Conservation (phyloP, 1,140 invertebrate species). For the Rhopalosiphum padi region DNA sequence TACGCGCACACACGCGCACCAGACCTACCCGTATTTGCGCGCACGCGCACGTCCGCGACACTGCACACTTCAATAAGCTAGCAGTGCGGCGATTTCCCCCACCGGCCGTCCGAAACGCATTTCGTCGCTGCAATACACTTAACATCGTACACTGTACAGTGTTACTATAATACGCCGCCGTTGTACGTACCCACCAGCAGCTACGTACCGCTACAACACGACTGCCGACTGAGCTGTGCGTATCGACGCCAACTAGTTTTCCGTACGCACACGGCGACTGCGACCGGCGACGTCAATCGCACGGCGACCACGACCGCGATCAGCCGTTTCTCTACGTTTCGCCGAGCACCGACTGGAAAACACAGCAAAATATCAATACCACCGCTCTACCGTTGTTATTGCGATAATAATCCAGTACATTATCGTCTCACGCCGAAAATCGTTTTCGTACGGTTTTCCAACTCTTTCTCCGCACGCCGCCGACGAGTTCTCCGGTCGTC, state of each 20-base stretch:
- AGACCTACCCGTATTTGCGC: neutral
- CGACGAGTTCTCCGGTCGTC: neutral
- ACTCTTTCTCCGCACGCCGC: neutral
- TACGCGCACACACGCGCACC: conserved; percentile 1
- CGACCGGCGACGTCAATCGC: neutral
- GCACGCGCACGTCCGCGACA: neutral
- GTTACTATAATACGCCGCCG: too few species aligned
- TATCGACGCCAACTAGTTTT: conserved; percentile 27
- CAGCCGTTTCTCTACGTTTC: neutral
- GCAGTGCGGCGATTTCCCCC: neutral
- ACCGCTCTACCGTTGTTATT: too few species aligned
- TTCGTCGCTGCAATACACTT: neutral
- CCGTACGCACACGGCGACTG: neutral
- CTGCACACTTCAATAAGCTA: neutral
- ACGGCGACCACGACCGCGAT: too few species aligned
- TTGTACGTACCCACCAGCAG: too few species aligned
- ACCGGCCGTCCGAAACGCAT: neutral
- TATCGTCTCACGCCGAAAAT: neutral
- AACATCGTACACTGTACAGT: neutral
- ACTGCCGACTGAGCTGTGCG: neutral
- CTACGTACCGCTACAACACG: neutral
- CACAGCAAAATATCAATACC: too few species aligned
- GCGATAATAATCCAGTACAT: too few species aligned
- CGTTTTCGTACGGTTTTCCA: neutral
- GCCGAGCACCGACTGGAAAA: neutral